Base-by-base conservation (phyloP, 2,113 vertebrate genomes). In the Cheirogaleus medius region DNA sequence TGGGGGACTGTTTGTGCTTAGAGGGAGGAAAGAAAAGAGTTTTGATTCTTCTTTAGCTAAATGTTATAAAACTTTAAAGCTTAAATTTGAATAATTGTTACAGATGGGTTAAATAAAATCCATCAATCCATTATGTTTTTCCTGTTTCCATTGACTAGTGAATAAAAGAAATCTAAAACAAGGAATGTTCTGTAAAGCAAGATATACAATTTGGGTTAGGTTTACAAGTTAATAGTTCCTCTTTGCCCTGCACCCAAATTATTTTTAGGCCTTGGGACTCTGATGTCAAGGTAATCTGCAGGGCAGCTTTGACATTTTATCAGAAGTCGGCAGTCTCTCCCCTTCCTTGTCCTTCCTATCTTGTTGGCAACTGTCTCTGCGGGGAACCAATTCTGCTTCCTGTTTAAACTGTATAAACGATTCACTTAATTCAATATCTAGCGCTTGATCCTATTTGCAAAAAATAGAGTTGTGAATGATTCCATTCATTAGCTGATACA, bases 321-420 rank as follows among this genome's bases (percentile, higher is more conserved):
- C 54, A 42, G 32, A 82, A 86, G 82, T 47, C 87, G 47, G 27
- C 32, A 68, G 80, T 95, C 74, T 88, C 29, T 32, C 18, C 11
- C 32, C 74, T 92, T 84, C 63, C 91, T 56, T n/a, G 49, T 80
- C 69, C 25, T 58, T 73, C 32, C 84, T 85, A 64, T 92, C 85
- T 84, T 66, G 44, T 42, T 69, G 58, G 76, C 76, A 71, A 37
- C 68, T 49, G 56, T 78, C 44, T 76, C 76, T 81, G 69, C 81
- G 84, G 76, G 94, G 39, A 87, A 42, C 74, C 90, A 81, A 2
- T 71, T 92, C 58, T 74, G 29, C n/a, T 96, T 95, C 91, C 87
- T 88, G 64, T 96, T 92, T 84, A 92, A 96, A 96, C 74, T 58
- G 39, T 78, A 52, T 5, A 74, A 85, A 82, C 0, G 5, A 54